Base-by-base conservation (phyloP, 2,797 vertebrate species). In the Rhabdomys pumilio region DNA sequence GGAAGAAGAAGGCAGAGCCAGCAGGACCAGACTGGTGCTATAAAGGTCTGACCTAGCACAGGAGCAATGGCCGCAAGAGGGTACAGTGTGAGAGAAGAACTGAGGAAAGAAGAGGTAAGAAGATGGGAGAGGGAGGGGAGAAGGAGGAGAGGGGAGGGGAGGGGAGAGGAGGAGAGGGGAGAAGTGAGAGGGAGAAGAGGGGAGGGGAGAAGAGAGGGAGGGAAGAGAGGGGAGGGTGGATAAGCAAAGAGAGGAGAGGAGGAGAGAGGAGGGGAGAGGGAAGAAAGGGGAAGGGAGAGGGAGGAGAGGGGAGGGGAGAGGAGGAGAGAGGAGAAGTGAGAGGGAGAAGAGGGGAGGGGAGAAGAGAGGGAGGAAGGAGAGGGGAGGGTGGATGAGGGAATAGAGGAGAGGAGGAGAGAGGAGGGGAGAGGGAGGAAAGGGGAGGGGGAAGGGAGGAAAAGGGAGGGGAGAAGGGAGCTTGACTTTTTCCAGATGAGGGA, bases 1-100 rank as follows among this genome's bases (percentile, higher is more conserved):
- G 89, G 91, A 55, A 93, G 72, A 93, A 72, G 50, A 53, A 94
- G 73, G 61, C 50, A 34, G 67, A 89, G 26, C 63, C 47, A 57
- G 41, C 41, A 4, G 47, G 4, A 4, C 34, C 41, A 61, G 38
- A 75, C 85, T 83, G 53, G 61, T 38, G 1, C 17, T 44, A 44
- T 0, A 2, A 75, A 61, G 34, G 50, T 44, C 82, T 93, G 92
- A 69, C n/a, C 92, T 57, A 20, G 63, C 55, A 67, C 7, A 44
- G 76, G 75, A 89, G 44, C 57, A 55, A 57, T n/a, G 7, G 0
- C 55, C 6, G 13, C n/a, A 29, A 57, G 26, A 67, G 77, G 61
- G 24, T 1, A 15, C 38, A 4, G 14, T 65, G 59, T 17, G 34
- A n/a, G 31, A 53, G 69, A 38, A 38, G 1, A 50, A 12, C 1